These are phyloP conservation scores for Bellardia bayeri DNA, from an alignment of 2,888 invertebrate species.

Conservation along the genomic window DNA sequence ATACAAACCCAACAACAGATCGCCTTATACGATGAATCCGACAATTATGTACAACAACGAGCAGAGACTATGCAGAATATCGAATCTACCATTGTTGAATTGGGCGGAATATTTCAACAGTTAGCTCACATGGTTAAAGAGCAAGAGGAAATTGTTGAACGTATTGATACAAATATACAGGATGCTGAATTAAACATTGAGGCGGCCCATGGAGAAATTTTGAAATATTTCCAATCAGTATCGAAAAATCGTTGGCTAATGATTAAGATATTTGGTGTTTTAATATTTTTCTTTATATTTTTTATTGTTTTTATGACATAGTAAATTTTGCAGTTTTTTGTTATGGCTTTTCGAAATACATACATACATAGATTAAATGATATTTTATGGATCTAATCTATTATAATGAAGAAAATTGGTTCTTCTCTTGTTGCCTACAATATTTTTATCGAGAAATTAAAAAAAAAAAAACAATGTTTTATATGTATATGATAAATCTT, in stretches of 20 bases:
- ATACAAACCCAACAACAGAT: constrained; percentile 86
- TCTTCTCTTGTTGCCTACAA: constrained; percentile 51
- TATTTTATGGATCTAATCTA: constrained; percentile 18
- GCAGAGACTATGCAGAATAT: constrained; percentile 99
- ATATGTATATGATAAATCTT: constrained; percentile 53
- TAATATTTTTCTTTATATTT: constrained; percentile 99
- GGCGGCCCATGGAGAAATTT: constrained; percentile 97
- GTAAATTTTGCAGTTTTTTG: constrained; percentile 75
- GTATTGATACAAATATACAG: constrained; percentile 98
- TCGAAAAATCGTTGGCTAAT: constrained; percentile 99
- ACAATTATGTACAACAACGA: constrained; percentile 95
- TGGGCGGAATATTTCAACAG: constrained; percentile 99
- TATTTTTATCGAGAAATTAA: constrained; percentile 23
- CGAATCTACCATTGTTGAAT: constrained; percentile 98
- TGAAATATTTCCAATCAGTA: constrained; percentile 98
- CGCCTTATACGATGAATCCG: constrained; percentile 93
- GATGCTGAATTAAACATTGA: constrained; percentile 98
- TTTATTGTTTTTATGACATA: constrained; percentile 98
- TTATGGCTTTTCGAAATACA: constrained; percentile 2
- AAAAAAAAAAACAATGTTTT: constrained; percentile 37
- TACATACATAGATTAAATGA: neutral
- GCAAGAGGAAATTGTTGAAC: constrained; percentile 96
- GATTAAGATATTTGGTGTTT: constrained; percentile 99
- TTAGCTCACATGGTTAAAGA: constrained; percentile 95
- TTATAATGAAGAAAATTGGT: neutral